phyloP scores from a whole-genome alignment of 1,140 invertebrate species.

The Ctenoplectra terminalis region DNA sequence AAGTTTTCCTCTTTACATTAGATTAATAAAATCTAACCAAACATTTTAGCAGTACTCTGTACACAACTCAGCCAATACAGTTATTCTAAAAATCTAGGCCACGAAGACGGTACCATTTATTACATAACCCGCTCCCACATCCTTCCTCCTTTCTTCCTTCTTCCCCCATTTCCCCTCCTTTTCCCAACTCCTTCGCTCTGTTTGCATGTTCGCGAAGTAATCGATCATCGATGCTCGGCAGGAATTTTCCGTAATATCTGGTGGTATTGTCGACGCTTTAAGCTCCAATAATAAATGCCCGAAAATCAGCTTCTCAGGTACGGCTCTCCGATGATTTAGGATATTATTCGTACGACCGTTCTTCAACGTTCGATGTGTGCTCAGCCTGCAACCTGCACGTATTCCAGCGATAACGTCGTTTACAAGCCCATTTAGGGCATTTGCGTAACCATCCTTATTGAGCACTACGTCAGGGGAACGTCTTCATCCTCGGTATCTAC shows the following conservation, averaged over 20 bases:
- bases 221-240: slow-evolving; percentile 45
- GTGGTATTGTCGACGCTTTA: slow-evolving; percentile 17
- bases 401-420: slow-evolving; percentile 19
- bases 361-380: not conserved
- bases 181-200: not conserved
- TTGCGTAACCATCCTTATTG: not conserved
- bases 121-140: not conserved
- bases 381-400: not conserved
- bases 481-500: slow-evolving; percentile 18
- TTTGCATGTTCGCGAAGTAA: slow-evolving; percentile 40
- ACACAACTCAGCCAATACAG: not conserved
- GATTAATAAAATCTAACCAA: not conserved
- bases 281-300: slow-evolving; percentile 42
- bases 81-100: slow-evolving; percentile 1
- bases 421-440: slow-evolving; percentile 7
- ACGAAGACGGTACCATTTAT: not conserved
- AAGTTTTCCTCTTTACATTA: too few species aligned
- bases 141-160: not conserved
- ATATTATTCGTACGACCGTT: not conserved
- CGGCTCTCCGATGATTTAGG: not conserved
- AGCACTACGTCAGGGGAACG: not conserved
- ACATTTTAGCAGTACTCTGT: not conserved
- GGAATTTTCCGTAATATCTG: slow-evolving; percentile 45
- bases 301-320: slow-evolving; percentile 31
- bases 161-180: too few species aligned